A percentile compares a stretch with the other conserved stretches of the same genome.
These are phyloP conservation scores for Nothocercus julius DNA, from an alignment of 2,113 vertebrate genomes.

Conservation along the genomic window DNA sequence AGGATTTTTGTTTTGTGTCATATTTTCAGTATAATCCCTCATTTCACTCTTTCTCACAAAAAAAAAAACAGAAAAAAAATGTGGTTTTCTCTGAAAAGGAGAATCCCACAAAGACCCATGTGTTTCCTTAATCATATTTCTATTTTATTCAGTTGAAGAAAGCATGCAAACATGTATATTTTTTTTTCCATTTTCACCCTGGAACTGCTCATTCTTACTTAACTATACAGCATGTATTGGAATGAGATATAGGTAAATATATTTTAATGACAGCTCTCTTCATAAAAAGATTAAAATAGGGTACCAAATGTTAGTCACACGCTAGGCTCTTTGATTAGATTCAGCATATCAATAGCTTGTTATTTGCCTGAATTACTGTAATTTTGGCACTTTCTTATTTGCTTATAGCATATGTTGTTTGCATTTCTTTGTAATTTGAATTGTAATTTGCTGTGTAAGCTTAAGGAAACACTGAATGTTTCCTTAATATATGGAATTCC, in stretches of 20 bases:
- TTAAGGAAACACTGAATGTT: neutral
- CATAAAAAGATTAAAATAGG: slow-evolving; percentile 15
- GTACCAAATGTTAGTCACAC: slow-evolving; percentile 27
- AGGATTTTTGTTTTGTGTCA: neutral
- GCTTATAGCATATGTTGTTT: slow-evolving; percentile 22
- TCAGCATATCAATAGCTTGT: slow-evolving; percentile 41
- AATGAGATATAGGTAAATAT: neutral
- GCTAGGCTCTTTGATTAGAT: slow-evolving; percentile 27
- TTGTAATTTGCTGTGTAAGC: neutral
- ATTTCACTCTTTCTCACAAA: neutral
- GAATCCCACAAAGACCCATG: neutral
- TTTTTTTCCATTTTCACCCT: neutral
- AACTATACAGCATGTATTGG: neutral
- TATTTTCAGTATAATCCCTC: neutral
- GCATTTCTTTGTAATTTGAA: slow-evolving; percentile 54
- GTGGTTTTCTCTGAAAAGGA: neutral
- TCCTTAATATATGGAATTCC: neutral
- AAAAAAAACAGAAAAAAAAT: neutral
- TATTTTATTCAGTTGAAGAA: neutral
- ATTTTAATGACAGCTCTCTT: neutral
- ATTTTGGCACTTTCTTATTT: slow-evolving; percentile 38
- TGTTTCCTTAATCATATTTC: neutral
- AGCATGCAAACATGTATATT: neutral
- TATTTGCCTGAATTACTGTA: slow-evolving; percentile 55
- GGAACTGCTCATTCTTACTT: slow-evolving; percentile 15